A percentile compares a stretch with the other conserved stretches of the same genome.
These are phyloP conservation scores for Hypomesus transpacificus DNA, from an alignment of 2,113 vertebrate genomes.

Conservation along the genomic window DNA sequence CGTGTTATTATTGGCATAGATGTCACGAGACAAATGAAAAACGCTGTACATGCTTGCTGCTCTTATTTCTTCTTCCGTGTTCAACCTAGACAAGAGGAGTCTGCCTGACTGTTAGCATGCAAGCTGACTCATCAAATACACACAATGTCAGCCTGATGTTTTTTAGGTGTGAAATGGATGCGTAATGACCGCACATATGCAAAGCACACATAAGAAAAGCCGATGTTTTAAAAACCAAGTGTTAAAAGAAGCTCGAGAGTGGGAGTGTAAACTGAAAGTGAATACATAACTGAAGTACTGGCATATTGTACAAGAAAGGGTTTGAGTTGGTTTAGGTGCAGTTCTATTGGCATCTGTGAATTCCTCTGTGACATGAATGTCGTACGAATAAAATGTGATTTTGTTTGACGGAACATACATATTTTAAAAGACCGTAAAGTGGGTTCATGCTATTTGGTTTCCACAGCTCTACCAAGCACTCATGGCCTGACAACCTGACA, in stretches of 20 bases:
- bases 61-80: no score
- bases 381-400: no score
- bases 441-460: constrained; percentile 41
- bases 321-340: no score
- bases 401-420: no score
- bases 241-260: constrained; percentile 18
- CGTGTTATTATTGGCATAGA: no score
- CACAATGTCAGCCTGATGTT: neutral
- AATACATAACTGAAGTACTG: constrained; percentile 5
- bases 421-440: constrained; percentile 61
- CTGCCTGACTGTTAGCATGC: neutral
- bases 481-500: constrained; percentile 51
- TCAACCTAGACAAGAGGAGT: neutral
- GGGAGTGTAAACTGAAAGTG: constrained; percentile 43
- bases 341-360: no score
- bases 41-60: no score
- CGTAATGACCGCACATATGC: neutral
- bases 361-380: no score
- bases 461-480: constrained; percentile 48
- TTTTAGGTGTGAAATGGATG: neutral
- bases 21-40: neutral
- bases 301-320: constrained; percentile 44
- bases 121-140: neutral
- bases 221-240: constrained; percentile 19
- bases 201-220: neutral